These are phyloP conservation scores for Catharus fuscescens DNA, from an alignment of 2,113 vertebrate species.

Conservation along the genomic window DNA sequence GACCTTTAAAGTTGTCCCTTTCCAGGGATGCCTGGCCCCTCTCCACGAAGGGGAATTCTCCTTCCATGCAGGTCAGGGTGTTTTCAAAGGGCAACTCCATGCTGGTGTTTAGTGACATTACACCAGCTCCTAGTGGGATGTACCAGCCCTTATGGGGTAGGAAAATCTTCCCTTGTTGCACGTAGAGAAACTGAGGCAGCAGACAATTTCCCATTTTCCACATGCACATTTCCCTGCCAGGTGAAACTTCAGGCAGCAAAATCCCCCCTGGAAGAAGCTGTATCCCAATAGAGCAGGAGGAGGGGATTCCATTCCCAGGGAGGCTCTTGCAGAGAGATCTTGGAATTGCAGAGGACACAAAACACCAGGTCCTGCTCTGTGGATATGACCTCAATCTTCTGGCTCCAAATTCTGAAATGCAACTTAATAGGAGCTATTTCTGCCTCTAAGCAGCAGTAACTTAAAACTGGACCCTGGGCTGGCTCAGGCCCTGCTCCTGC, in stretches of 20 bases:
- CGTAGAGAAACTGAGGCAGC: not conserved
- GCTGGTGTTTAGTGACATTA: accelerated
- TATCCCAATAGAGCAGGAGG: not conserved
- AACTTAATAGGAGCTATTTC: constrained; percentile 52
- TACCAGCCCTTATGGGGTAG: accelerated
- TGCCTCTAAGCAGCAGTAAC: constrained; percentile 17
- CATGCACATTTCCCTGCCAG: accelerated
- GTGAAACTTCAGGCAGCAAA: not conserved
- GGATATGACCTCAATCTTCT: not conserved
- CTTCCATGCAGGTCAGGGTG: not conserved
- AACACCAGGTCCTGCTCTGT: not conserved
- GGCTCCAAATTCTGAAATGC: constrained; percentile 8
- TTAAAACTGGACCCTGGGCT: not conserved
- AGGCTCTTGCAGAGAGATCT: not conserved
- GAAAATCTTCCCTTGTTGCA: not conserved
- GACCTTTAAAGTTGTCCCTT: constrained; percentile 14
- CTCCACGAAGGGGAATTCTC: not conserved
- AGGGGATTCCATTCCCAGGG: not conserved
- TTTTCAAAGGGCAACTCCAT: not conserved
- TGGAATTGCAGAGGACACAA: not conserved
- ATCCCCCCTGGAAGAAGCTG: not conserved
- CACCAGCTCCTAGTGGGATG: not conserved
- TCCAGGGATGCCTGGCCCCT: not conserved
- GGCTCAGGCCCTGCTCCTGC: not conserved
- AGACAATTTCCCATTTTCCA: not conserved